Base-by-base conservation (phyloP, 2,113 vertebrate genomes). In the Potamarius usumacintae region DNA sequence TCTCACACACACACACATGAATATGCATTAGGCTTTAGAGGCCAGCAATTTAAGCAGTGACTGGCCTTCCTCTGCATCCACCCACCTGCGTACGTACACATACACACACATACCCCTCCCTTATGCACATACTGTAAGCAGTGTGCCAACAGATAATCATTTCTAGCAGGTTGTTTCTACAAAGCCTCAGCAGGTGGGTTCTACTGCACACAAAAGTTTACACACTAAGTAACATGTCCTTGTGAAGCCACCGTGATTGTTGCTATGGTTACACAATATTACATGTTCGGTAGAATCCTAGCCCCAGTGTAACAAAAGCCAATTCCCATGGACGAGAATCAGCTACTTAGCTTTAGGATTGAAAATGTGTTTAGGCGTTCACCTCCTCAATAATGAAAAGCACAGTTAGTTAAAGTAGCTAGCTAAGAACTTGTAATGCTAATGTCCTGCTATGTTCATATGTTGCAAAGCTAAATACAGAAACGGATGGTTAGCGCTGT, bases 11-110 rank as follows among this genome's bases (percentile, higher is more conserved):
- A 52, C 48, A 11, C 11, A 42, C 10, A 78, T 78, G 52, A 55
- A 78, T 78, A 78, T 78, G 76, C 76, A 78, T 78, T 27, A 27
- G 52, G 76, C 25, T 78, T 78, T 57, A 30, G 77, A 57, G 30
- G 15, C 52, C 53, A 57, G 77, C n/a, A 79, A 79, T 57, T 79
- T 57, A 57, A 78, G n/a, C 77, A 79, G 15, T 17, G n/a, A 79
- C 52, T 57, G n/a, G n/a, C 77, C 77, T 79, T 30, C n/a, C 50
- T 52, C 77, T 79, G 8, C 77, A 79, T 30, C 53, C 77, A 30
- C 77, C 77, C 77, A 79, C 77, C 77, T 79, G 77, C 0, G 22
- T 14, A 0, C 5, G 0, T 25, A 78, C 50, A 77, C 74, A 72
- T 17, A 74, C 71, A 74, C 25, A 42, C 6, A 53, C 74, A 52